Evolutionary conservation across 2,888 invertebrate species (phyloP).

Genomic region (Agelastica alni): DNA sequence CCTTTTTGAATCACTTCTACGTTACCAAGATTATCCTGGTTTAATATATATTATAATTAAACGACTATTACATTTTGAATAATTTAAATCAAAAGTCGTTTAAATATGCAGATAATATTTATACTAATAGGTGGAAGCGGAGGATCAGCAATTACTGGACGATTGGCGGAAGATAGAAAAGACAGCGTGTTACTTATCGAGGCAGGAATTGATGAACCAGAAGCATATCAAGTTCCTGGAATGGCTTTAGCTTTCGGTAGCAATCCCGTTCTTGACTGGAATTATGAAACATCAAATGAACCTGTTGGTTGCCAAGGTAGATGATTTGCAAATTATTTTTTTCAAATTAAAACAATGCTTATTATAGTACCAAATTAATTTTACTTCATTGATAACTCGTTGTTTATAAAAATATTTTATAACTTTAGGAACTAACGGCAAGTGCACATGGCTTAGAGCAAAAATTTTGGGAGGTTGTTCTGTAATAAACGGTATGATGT

Average conservation of each 20-base stretch:
- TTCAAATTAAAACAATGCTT: no score
- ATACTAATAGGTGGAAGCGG: slow-evolving; percentile 59
- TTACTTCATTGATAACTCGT: no score
- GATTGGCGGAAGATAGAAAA: slow-evolving; percentile 65
- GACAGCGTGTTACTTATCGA: slow-evolving; percentile 70
- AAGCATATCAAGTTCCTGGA: slow-evolving; percentile 61
- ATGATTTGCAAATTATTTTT: no score
- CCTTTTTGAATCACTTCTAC: background rate
- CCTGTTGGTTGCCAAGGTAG: slow-evolving; percentile 62
- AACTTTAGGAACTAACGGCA: slow-evolving; percentile 52
- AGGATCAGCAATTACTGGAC: slow-evolving; percentile 65
- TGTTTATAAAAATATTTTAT: no score
- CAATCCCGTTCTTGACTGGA: slow-evolving; percentile 63
- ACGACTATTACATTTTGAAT: no score
- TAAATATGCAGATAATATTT: background rate
- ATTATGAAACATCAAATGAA: slow-evolving; percentile 66
- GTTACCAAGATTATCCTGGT: no score
- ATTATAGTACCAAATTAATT: no score
- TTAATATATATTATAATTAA: no score
- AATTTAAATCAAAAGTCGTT: no score
- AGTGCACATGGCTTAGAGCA: slow-evolving; percentile 69
- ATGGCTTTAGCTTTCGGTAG: background rate
- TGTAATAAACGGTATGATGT: slow-evolving; percentile 70
- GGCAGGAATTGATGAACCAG: slow-evolving; percentile 71
- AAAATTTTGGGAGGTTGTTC: slow-evolving; percentile 71